Evolutionary conservation across 2,113 vertebrate genomes (phyloP), one percentile per base, ranked within the genome.

Genomic region (Grantiella picta): DNA sequence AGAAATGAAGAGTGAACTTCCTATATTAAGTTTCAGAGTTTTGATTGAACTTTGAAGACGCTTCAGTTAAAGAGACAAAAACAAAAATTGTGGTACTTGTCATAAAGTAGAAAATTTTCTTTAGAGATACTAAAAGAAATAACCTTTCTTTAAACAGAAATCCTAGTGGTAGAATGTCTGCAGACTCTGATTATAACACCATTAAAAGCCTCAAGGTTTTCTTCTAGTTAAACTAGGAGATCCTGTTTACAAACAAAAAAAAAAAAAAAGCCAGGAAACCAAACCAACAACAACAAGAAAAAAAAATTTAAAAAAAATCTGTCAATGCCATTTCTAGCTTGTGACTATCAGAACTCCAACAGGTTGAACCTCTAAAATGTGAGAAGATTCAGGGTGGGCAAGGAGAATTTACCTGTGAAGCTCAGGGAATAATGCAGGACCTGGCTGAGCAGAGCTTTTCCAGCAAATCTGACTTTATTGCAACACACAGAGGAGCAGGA

Each of bases 291-390:
- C 38, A 38, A 38, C 38, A 38, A 38, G 38, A 45, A 18, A 45
- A 45, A 45, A 21, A 21, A 20, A 20, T 20, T 45, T n/a, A n/a
- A n/a, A n/a, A 44, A 14, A 27, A 10, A 11, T 5, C 7, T 69
- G 21, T 40, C 25, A 12, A 4, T 76, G 7, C 0, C 1, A 11
- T 23, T 80, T 15, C 1, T 57, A 47, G 1, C 7, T 38, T 49
- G 7, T 44, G 16, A 68, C 10, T 49, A 12, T 44, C 0, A 0
- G 8, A 81, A 68, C 4, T 59, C 11, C 3, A 44, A 15, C 5
- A 4, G 4, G 6, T 29, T n/a, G n/a, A n/a, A n/a, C n/a, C n/a
- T n/a, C n/a, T n/a, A n/a, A n/a, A n/a, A n/a, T n/a, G n/a, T n/a
- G n/a, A n/a, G n/a, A n/a, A n/a, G n/a, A n/a, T n/a, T n/a, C n/a